Percentiles rank a stretch among this genome's conserved stretches.
Conservation (phyloP, 92 coral and sea anemone genomes). For the Virgularia gustaviana region DNA sequence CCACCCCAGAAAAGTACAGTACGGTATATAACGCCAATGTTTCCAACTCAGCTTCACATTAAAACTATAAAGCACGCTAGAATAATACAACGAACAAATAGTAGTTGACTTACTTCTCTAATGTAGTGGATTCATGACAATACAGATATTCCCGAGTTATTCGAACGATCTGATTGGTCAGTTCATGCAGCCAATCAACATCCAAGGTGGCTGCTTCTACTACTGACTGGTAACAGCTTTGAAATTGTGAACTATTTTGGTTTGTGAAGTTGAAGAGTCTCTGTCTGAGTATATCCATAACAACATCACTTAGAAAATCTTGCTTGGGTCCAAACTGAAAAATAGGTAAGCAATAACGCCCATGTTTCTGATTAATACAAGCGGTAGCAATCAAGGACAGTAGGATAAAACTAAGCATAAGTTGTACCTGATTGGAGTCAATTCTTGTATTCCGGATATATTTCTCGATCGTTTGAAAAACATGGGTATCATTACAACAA, state of each 20-base stretch:
- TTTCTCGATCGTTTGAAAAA: conserved; percentile 13
- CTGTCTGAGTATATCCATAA: conserved; percentile 15
- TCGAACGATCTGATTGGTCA: conserved; percentile 16
- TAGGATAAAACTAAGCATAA: no score
- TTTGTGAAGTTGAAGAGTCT: background rate
- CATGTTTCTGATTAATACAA: background rate
- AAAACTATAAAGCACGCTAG: no score
- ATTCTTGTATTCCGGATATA: conserved; percentile 8
- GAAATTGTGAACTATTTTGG: background rate
- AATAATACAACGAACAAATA: no score
- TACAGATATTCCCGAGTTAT: background rate
- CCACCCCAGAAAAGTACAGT: no score
- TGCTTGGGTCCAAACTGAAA: background rate
- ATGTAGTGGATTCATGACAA: conserved; percentile 6
- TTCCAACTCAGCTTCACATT: no score
- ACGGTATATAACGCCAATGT: no score
- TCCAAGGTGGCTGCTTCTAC: conserved; percentile 2
- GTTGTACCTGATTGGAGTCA: conserved; percentile 4
- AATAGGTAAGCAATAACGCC: background rate
- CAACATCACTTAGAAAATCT: background rate
- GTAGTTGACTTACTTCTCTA: conserved; percentile 10
- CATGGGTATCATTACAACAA: background rate
- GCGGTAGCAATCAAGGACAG: no score
- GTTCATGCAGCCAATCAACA: background rate
- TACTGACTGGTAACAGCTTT: background rate